A percentile compares a stretch with the other conserved stretches of the same genome.
These are phyloP conservation scores for Thalassaphorura encarpata DNA, from an alignment of 1,140 invertebrate species.

Conservation along the genomic window DNA sequence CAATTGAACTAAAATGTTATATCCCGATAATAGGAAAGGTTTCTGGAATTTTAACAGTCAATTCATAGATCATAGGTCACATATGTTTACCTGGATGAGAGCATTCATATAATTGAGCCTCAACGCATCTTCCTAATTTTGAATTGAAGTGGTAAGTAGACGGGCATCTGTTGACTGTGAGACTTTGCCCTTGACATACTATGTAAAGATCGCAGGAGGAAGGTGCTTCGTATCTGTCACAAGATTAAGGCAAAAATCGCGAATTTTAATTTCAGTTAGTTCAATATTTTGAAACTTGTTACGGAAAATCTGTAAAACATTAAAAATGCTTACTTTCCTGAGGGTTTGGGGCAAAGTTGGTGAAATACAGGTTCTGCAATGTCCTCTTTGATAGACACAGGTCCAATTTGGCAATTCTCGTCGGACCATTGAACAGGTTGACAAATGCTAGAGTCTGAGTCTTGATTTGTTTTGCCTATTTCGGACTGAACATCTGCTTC, in stretches of 20 bases:
- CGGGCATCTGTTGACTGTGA: constrained; percentile 13
- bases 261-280: neutral
- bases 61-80: too few relatives aligned
- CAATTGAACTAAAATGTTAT: too few relatives aligned
- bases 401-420: constrained; percentile 10
- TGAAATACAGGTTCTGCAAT: neutral
- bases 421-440: constrained; percentile 6
- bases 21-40: too few relatives aligned
- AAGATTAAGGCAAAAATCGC: neutral
- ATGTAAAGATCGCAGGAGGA: constrained; percentile 7
- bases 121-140: neutral
- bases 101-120: neutral
- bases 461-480: neutral
- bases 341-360: constrained; percentile 8
- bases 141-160: neutral
- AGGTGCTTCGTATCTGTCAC: constrained; percentile 1
- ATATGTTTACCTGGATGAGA: constrained; percentile 3
- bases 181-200: neutral
- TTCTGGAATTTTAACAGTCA: too few relatives aligned
- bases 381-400: neutral
- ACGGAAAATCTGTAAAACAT: too few relatives aligned
- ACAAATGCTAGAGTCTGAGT: too few relatives aligned
- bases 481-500: neutral
- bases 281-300: too few relatives aligned
- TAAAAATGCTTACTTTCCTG: constrained; percentile 22